Evolutionary conservation across 1,140 invertebrate species (phyloP), one percentile per base, ranked within the genome.

Genomic region (Nebria ingens): DNA sequence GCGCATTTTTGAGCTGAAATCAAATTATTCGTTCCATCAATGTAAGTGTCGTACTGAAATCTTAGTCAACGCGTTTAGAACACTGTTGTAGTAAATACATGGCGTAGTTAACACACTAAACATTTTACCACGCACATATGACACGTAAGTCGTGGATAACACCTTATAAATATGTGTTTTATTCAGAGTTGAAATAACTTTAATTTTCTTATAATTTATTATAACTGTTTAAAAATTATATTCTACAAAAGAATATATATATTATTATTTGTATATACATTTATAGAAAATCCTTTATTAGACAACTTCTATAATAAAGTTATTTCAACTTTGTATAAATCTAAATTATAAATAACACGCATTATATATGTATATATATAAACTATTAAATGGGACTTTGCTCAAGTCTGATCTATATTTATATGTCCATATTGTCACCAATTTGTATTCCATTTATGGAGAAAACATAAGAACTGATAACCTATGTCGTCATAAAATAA

Each of bases 321-420:
- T 45, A 45, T 45, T 45, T 45, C 40, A 45, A 17, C 40, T 45
- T 17, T 45, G n/a, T n/a, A n/a, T n/a, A n/a, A 12, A 45, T 45
- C 40, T 45, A 45, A 17, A 45, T 45, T 9, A 17, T 45, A 45
- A 17, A 9, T 12, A 4, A 45, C 9, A 45, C 17, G 3, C 4
- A 3, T 3, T 45, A 45, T 12, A 45, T 11, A 45, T 45, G 17
- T n/a, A n/a, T n/a, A n/a, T n/a, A 11, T 4, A 45, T 4, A 12
- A 45, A 45, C 40, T 45, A 45, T 45, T 45, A 45, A 45, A 45
- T 45, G 40, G 40, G 40, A 45, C 40, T 9, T 17, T 45, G 17
- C 40, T 12, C 9, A 45, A 45, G 40, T 45, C 40, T 45, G 40
- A 45, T 45, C 6, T 45, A 45, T 45, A 45, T 45, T 45, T 45